Base-by-base conservation (phyloP, 2,113 vertebrate genomes). In the Siphamia tubifer region DNA sequence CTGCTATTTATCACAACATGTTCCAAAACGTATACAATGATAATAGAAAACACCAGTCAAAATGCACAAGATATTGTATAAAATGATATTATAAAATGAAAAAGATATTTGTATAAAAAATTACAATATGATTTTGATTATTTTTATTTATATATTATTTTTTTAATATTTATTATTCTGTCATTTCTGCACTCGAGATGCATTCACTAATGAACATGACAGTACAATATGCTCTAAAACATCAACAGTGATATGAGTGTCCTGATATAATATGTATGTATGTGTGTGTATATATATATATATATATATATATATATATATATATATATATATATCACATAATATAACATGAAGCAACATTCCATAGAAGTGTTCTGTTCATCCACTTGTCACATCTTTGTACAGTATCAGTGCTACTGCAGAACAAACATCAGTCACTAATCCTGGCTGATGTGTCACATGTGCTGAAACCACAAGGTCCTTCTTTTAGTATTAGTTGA, bases 401-500 rank as follows among this genome's bases (percentile, higher is more conserved):
- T 19, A 27, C 8, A 47, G n/a, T 45, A 31, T 64, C 17, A 23
- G 31, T 0, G 0, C 12, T 11, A 38, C 53, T 49, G 53, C 45
- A 53, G 32, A 62, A 43, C 21, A 3, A 45, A 44, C 40, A 42
- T 25, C 32, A 54, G 55, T 24, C 11, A 19, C 20, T 54, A 54
- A 68, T 56, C 47, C 38, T 16, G 10, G 13, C 23, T 62, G 61
- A 77, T 74, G 20, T 65, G 21, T 1, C 61, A 72, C 32, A 74
- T 79, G 70, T 45, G 39, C 54, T 43, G 32, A 47, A 67, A 36
- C 32, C 21, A 13, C 11, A 8, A 2, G 16, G 42, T 53, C 51
- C 38, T 32, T 61, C n/a, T 16, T 4, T 12, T 8, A 28, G 20
- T 25, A 16, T 68, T 51, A 64, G 40, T 53, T 9, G 16, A 7